Base-by-base conservation (phyloP, 2,797 vertebrate species). In the Sebastes oblongus region DNA sequence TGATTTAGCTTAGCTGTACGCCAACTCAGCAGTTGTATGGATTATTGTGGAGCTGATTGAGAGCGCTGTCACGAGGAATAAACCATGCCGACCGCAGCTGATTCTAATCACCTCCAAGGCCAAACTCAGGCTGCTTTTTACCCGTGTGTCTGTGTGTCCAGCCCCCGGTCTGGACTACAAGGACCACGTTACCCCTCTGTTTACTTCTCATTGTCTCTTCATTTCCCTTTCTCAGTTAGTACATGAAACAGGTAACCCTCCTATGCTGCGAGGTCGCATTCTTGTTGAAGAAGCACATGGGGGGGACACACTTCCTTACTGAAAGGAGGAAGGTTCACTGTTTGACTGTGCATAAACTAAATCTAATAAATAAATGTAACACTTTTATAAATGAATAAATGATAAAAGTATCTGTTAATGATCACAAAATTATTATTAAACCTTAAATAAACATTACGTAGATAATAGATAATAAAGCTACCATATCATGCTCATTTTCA, bases 1-100 rank as follows among this genome's bases (percentile, higher is more conserved):
- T 77, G 81, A 87, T 90, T 90, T 83, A 71, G 66, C 81, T 82
- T 20, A 22, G 75, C 77, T 60, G 60, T 71, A 29, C 8, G 54
- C 77, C 8, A 1, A n/a, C 72, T 85, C 86, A 77, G 85, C 84
- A 50, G 62, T 0, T 5, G 32, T 56, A 76, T 72, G 73, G 82
- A 85, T 67, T 66, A 29, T 12, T n/a, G 9, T 8, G 25, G 25
- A 14, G 69, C 29, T 84, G 85, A 82, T 55, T 27, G 76, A 84
- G 61, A 50, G 68, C 11, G 9, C 70, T 56, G 87, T 87, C 69
- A 81, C 30, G 5, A 22, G 34, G 34, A 71, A 55, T 22, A 62
- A 80, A 67, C 56, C 30, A 42, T 52, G 18, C 50, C 50, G 8
- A 4, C 50, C 2, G 8, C 22, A 16, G 65, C 60, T 16, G 25